Base-by-base conservation (phyloP, 2,113 vertebrate species). In the Oreochromis spilurus region DNA sequence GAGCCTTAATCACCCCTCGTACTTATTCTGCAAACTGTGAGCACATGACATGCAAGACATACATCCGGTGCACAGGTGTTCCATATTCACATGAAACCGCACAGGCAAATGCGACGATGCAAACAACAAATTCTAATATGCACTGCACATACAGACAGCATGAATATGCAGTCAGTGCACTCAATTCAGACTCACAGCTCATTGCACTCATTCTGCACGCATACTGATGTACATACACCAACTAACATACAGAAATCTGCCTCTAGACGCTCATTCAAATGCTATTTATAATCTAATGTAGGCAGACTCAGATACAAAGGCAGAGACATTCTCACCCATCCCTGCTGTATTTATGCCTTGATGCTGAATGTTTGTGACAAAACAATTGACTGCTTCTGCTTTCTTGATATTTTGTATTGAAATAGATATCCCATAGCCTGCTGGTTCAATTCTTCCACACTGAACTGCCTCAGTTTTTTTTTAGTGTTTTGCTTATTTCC, bases 321-420 rank as follows among this genome's bases (percentile, higher is more conserved):
- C 52, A 82, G 72, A 72, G 84, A 92, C 80, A 88, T 90, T 81
- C 60, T 84, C 36, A 65, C 86, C 21, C 85, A 85, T 92, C 84
- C 79, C 52, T 78, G 87, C 88, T 79, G 75, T 83, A 81, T 92
- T 92, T 85, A 80, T 65, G 81, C 86, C 82, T 91, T 92, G 86
- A 90, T 92, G 87, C 90, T 88, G 85, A 93, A 92, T 93, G 90
- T 95, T 93, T 93, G 89, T 91, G 92, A 89, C 93, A 89, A 95
- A 91, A 92, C 92, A 94, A 93, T 91, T 89, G 90, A 89, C 92
- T 93, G 89, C 86, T 92, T 50, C 84, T 83, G 81, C 92, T 94
- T 95, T 92, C 88, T 90, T 94, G 90, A 90, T 90, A 78, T 85
- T 91, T 93, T 89, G 82, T 85, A 86, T 89, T 92, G 90, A 93